These are phyloP conservation scores for Amphiprion ocellaris DNA, from an alignment of 2,113 vertebrate species.

Conservation along the genomic window DNA sequence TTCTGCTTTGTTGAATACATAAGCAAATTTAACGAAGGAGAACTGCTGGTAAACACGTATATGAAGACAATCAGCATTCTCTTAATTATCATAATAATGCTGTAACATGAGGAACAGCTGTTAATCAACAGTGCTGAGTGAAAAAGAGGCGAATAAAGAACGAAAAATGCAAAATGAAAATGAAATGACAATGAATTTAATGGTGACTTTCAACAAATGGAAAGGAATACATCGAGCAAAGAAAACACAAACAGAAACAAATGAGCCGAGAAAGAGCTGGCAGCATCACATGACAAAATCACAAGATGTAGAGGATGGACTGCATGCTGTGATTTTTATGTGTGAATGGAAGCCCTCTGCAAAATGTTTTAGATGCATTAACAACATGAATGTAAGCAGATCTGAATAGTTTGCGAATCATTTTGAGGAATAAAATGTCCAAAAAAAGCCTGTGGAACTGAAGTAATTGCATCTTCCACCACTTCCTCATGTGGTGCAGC, in stretches of 20 bases:
- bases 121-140: neutral
- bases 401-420: neutral
- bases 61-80: slow-evolving; percentile 10
- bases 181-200: slow-evolving; percentile 78
- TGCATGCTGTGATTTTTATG: slow-evolving; percentile 6
- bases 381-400: slow-evolving; percentile 8
- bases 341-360: neutral
- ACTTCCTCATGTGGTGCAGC: slow-evolving; percentile 44
- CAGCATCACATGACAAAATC: slow-evolving; percentile 49
- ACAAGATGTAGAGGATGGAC: neutral
- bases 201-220: slow-evolving; percentile 66
- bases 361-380: neutral
- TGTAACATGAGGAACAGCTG: slow-evolving; percentile 12
- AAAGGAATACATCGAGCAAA: slow-evolving; percentile 66
- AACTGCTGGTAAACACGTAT: neutral
- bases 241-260: slow-evolving; percentile 64
- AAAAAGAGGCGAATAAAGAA: slow-evolving; percentile 31
- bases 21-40: slow-evolving; percentile 23
- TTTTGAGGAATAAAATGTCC: neutral
- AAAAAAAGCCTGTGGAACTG: neutral
- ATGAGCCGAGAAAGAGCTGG: slow-evolving; percentile 55
- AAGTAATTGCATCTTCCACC: neutral
- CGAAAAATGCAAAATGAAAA: slow-evolving; percentile 57
- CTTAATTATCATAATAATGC: neutral
- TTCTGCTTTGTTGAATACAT: slow-evolving; percentile 34